Percentiles rank a stretch among this genome's conserved stretches.
phyloP scores from a whole-genome alignment of 2,888 invertebrate genomes.

The Capitulum mitella region DNA sequence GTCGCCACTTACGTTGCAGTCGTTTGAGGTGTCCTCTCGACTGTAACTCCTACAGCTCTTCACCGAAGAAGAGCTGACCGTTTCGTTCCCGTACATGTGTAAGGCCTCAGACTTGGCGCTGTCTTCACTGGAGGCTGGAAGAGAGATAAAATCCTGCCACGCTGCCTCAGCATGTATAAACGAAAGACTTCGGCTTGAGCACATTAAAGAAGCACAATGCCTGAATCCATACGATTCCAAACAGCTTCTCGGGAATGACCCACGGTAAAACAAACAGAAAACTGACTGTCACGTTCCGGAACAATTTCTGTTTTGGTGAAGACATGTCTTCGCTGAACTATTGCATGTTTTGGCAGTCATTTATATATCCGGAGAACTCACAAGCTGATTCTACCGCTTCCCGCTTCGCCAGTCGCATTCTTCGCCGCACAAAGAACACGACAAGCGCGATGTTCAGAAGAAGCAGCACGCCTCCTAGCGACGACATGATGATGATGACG shows the following conservation, averaged over 20 bases:
- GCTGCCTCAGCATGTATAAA: no score
- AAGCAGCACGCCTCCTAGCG: conserved; percentile 50
- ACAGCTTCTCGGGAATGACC: no score
- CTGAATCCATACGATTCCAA: no score
- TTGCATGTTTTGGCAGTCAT: no score
- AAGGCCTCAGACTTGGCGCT: conserved; percentile 89
- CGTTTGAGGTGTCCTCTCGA: conserved; percentile 68
- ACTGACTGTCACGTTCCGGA: no score
- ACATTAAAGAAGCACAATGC: no score
- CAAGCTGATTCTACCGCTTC: background rate
- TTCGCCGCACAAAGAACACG: conserved; percentile 44
- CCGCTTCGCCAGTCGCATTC: background rate
- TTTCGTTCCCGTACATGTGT: conserved; percentile 94
- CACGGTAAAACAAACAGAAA: no score
- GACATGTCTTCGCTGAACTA: no score
- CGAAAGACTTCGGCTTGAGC: no score
- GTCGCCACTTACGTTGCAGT: conserved; percentile 66
- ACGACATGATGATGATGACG: conserved; percentile 82
- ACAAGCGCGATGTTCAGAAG: conserved; percentile 47
- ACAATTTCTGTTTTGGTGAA: no score
- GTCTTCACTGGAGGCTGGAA: conserved; percentile 44
- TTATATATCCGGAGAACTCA: no score
- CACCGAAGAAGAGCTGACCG: conserved; percentile 83
- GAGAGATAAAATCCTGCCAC: no score
- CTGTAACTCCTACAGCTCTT: conserved; percentile 84